Percentiles rank a stretch among this genome's conserved stretches.
These are phyloP conservation scores for Branchipolynoe longqiensis DNA, from an alignment of 2,888 invertebrate species.

Conservation along the genomic window DNA sequence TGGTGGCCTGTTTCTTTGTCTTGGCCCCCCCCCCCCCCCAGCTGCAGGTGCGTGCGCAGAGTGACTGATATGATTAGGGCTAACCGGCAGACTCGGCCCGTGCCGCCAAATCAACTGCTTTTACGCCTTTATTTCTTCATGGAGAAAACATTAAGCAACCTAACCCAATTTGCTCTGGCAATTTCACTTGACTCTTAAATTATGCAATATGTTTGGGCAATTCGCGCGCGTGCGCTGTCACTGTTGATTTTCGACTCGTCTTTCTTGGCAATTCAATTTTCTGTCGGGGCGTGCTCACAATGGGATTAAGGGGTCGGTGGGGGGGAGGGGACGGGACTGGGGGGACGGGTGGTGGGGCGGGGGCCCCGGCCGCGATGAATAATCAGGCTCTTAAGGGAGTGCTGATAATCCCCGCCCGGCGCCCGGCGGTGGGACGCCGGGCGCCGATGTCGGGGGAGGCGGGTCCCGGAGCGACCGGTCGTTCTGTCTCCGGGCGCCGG, in stretches of 20 bases:
- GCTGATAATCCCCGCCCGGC: constrained; percentile 26
- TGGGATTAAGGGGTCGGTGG: constrained; percentile 59
- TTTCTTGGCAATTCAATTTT: constrained; percentile 61
- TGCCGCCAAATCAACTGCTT: constrained; percentile 58
- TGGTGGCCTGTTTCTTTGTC: constrained; percentile 59
- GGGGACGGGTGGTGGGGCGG: no score
- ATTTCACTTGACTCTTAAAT: constrained; percentile 62
- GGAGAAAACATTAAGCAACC: constrained; percentile 60
- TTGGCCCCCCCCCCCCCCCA: no score
- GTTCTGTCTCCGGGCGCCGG: not conserved
- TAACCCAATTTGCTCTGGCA: constrained; percentile 60
- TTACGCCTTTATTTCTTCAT: constrained; percentile 62
- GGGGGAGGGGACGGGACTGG: no score
- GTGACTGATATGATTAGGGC: constrained; percentile 58
- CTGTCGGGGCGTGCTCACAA: constrained; percentile 52
- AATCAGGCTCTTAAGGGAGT: constrained; percentile 59
- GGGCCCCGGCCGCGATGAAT: constrained; percentile 46
- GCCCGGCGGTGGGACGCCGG: not conserved
- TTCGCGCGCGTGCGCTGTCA: constrained; percentile 56
- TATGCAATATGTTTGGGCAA: constrained; percentile 63
- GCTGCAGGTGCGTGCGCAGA: constrained; percentile 28
- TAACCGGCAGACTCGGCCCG: constrained; percentile 28
- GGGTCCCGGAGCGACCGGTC: not conserved
- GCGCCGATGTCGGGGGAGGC: constrained; percentile 35
- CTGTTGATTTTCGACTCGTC: constrained; percentile 57